These are phyloP conservation scores for Ceratoteleas bidentatus DNA, from an alignment of 1,140 invertebrate genomes.

Conservation along the genomic window DNA sequence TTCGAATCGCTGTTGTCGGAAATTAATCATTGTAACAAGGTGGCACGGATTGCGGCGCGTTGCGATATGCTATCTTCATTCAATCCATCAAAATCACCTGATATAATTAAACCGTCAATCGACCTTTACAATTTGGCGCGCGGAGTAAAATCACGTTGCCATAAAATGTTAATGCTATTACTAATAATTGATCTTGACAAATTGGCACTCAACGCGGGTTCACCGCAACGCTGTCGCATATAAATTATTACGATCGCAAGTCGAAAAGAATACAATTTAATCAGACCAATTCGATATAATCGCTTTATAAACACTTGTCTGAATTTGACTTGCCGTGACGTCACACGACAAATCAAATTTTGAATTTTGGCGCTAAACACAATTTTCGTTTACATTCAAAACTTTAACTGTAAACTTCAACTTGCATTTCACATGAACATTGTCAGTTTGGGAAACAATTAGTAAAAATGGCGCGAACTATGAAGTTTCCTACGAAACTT, in stretches of 20 bases:
- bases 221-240: slow-evolving; percentile 3
- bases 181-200: slow-evolving; percentile 42
- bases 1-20: background rate
- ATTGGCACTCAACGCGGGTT: slow-evolving; percentile 15
- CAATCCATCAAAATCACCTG: slow-evolving; percentile 21
- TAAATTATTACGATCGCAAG: slow-evolving; percentile 5
- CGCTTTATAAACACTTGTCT: background rate
- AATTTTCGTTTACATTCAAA: too few relatives aligned
- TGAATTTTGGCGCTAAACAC: background rate
- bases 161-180: slow-evolving; percentile 32
- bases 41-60: background rate
- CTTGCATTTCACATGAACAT: too few relatives aligned
- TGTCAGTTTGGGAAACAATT: background rate
- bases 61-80: slow-evolving; percentile 11
- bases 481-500: background rate
- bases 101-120: slow-evolving; percentile 45
- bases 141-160: slow-evolving; percentile 19
- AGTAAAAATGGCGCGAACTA: background rate
- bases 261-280: slow-evolving; percentile 4
- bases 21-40: background rate
- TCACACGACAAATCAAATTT: background rate
- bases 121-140: slow-evolving; percentile 19
- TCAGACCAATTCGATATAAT: background rate
- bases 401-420: too few relatives aligned
- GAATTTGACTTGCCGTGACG: too few relatives aligned